Base-by-base conservation (phyloP, 2,113 vertebrate species). In the Solea solea region DNA sequence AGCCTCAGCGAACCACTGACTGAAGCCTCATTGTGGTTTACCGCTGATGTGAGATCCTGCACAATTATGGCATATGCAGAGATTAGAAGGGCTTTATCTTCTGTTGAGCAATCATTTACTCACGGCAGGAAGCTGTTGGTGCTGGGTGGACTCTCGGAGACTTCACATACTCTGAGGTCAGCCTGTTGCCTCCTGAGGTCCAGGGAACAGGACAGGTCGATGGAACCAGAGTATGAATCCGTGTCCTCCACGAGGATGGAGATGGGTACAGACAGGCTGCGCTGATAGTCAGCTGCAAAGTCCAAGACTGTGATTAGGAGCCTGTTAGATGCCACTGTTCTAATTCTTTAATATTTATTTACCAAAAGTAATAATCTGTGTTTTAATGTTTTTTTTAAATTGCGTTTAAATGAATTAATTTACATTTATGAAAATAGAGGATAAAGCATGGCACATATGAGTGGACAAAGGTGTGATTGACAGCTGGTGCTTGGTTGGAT, bases 201-300 rank as follows among this genome's bases (percentile, higher is more conserved):
- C 69, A 94, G 79, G 13, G 94, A 95, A 74, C 75, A 69, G 52
- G 90, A 88, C 62, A 93, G 73, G 52, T 93, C 93, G 11, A 73
- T 44, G 0, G 65, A 86, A 16, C 64, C 80, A 0, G 74, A 57
- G 72, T 73, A 82, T 0, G 61, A 73, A 62, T 90, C 86, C 0
- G 81, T 82, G 68, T 94, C 92, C 72, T 94, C 92, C 64, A 92
- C 88, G 2, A 65, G 58, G 56, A 91, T 84, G 46, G 83, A 70
- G 63, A 93, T 48, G 0, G 94, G 94, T 4, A 94, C 92, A 4
- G 94, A 95, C 62, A 94, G 34, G 68, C 94, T 95, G 52, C 94
- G 90, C 0, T 93, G 89, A 78, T 90, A 94, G 21, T 95, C 93
- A 6, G 72, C 93, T 92, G 80, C 16, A 72, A 72, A 69, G 71